Evolutionary conservation across 2,888 invertebrate species (phyloP).

Genomic region (Balanococcus diminutus): DNA sequence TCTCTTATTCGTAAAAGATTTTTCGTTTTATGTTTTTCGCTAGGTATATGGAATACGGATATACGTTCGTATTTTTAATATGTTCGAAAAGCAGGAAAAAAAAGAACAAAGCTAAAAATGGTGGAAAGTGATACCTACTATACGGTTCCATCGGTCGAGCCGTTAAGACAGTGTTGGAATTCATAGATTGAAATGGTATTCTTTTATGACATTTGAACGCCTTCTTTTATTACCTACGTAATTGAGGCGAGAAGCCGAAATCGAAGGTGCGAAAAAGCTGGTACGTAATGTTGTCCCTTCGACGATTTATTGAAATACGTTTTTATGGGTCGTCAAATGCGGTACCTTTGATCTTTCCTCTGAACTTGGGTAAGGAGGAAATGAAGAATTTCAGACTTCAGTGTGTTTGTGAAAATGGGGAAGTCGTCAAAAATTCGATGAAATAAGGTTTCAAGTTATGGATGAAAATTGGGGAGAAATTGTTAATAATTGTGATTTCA

Average conservation of each 20-base stretch:
- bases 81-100: background rate
- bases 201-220: background rate
- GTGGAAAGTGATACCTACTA: background rate
- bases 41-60: too few relatives aligned
- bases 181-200: background rate
- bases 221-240: background rate
- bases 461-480: too few relatives aligned
- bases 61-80: slow-evolving; percentile 6
- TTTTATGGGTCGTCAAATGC: background rate
- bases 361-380: too few relatives aligned
- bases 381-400: too few relatives aligned
- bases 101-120: background rate
- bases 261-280: background rate
- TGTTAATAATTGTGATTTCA: too few relatives aligned
- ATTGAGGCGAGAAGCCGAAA: background rate
- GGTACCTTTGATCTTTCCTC: background rate
- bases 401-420: too few relatives aligned
- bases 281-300: background rate
- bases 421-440: too few relatives aligned
- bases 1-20: slow-evolving; percentile 2
- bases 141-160: background rate
- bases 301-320: background rate
- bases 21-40: slow-evolving; percentile 2
- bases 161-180: background rate
- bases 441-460: too few relatives aligned